Evolutionary conservation across 1,140 invertebrate species (phyloP).

Genomic region (Leptinotarsa texana): DNA sequence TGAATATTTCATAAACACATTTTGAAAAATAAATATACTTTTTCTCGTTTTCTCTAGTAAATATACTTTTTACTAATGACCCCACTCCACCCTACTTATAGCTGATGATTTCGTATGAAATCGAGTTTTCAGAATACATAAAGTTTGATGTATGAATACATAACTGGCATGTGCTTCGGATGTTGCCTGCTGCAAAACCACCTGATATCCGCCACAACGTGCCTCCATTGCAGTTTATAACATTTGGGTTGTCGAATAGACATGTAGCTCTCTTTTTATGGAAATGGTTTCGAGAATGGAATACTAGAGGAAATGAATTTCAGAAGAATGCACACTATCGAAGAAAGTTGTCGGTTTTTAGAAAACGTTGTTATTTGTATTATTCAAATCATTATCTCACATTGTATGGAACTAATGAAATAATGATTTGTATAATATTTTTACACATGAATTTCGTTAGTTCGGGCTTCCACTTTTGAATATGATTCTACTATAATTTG

Average conservation of each 20-base stretch:
- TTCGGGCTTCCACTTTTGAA: too few relatives aligned
- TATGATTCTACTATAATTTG: too few relatives aligned
- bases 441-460: too few relatives aligned
- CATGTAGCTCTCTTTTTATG: conserved; percentile 1
- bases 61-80: too few relatives aligned
- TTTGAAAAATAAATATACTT: too few relatives aligned
- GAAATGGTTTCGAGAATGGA: neutral
- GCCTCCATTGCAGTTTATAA: conserved; percentile 1
- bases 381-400: too few relatives aligned
- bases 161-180: conserved; percentile 6
- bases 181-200: conserved; percentile 5
- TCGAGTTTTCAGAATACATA: conserved; percentile 2
- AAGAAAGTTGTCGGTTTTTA: too few relatives aligned
- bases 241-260: neutral
- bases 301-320: neutral
- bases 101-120: neutral
- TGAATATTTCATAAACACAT: too few relatives aligned
- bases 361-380: too few relatives aligned
- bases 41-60: too few relatives aligned
- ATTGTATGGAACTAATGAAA: too few relatives aligned
- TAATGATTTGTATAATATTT: too few relatives aligned
- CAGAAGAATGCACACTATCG: neutral
- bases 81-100: neutral
- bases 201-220: conserved; percentile 13
- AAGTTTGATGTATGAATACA: conserved; percentile 17